These are phyloP conservation scores for Ganaspis brasiliensis DNA, from an alignment of 2,888 invertebrate genomes.

Conservation along the genomic window DNA sequence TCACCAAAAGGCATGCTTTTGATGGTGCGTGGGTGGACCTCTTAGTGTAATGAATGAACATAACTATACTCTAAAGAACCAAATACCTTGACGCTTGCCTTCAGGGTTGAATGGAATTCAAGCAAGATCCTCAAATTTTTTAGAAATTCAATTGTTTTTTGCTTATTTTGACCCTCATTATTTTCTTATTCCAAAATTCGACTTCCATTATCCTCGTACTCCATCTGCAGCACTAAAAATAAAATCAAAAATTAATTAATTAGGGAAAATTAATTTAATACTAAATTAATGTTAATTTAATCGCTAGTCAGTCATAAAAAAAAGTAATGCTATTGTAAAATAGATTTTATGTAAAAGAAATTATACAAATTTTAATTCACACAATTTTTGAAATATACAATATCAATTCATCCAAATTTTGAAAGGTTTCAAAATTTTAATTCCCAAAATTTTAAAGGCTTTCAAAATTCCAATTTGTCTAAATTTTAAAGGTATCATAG, in stretches of 20 bases:
- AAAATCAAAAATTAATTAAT: background rate
- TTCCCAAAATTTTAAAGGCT: no score
- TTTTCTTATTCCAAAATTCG: background rate
- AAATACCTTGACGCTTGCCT: conserved; percentile 56
- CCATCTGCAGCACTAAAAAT: background rate
- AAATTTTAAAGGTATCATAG: no score
- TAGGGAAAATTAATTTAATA: background rate
- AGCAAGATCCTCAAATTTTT: background rate
- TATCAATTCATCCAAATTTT: no score
- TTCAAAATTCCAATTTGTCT: no score
- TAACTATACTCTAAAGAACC: conserved; percentile 7
- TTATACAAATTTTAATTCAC: no score
- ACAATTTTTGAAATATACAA: no score
- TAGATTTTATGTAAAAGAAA: no score
- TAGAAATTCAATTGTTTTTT: background rate
- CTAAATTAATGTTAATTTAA: no score
- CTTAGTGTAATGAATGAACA: conserved; percentile 53
- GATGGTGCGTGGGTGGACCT: conserved; percentile 49
- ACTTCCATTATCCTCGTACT: background rate
- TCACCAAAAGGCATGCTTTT: conserved; percentile 10
- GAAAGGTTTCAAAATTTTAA: no score
- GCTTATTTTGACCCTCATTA: background rate
- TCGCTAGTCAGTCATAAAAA: no score
- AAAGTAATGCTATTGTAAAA: no score
- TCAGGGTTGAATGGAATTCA: background rate